Base-by-base conservation (phyloP, 2,888 invertebrate genomes). In the Drosophila setosimentum region DNA sequence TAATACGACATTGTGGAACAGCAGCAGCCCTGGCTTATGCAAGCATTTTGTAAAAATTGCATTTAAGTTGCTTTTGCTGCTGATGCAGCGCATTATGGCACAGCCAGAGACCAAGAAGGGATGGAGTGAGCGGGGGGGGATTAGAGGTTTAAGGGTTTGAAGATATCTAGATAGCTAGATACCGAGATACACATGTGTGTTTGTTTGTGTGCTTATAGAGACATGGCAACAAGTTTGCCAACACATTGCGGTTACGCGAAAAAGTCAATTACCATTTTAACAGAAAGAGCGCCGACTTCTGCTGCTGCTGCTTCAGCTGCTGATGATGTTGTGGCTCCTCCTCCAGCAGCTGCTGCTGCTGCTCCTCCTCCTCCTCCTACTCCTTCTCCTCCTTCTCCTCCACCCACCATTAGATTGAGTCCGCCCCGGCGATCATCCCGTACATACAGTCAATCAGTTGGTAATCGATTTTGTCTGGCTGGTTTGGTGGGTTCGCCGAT, bases 191-290 rank as follows among this genome's bases (percentile, higher is more conserved):
- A 18, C 21, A 30, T 24, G 18, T 5, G 7, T 49, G n/a, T 64
- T n/a, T 16, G 30, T 32, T 40, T 42, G 33, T 48, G 21, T 32
- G 27, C 35, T 29, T 54, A 68, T 54, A 73, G 51, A 78, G 76
- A 73, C 68, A 80, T 71, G 88, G 84, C 85, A 85, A 85, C 85
- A 85, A 85, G 85, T 85, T 88, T 87, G 76, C 89, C 87, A 89
- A 89, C 89, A 89, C 87, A 89, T 80, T 86, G 86, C 86, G 88
- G 89, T 88, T 77, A 75, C 74, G 90, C 85, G 87, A 77, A 88
- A 87, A 87, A 87, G 88, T 89, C 87, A 87, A 87, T 87, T 87
- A 87, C 87, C 88, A 88, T 83, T 83, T 87, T 87, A 87, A 89
- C 87, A 81, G 88, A 67, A 78, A 76, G 76, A 71, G 63, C 55